Conservation (phyloP, 2,888 invertebrate species). For the Lasiommata megera region DNA sequence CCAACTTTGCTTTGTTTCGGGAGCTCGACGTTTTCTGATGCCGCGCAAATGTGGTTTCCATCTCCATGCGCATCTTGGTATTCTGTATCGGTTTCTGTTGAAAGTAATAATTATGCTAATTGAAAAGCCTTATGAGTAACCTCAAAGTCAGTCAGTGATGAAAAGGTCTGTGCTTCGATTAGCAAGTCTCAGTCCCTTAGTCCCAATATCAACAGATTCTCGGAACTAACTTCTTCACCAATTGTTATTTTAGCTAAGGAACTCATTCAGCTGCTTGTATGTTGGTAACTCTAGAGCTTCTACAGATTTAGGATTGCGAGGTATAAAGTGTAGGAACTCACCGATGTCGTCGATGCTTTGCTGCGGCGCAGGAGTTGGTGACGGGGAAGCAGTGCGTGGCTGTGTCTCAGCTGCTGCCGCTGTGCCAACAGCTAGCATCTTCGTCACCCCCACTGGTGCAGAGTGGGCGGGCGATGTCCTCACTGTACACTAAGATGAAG, state of each 20-base stretch:
- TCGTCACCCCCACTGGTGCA: conserved; percentile 52
- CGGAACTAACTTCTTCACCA: no score
- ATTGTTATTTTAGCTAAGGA: no score
- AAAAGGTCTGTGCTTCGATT: no score
- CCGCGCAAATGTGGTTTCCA: conserved; percentile 47
- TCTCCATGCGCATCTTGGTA: conserved; percentile 63
- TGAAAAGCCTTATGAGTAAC: no score
- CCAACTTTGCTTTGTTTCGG: conserved; percentile 65
- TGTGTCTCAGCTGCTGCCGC: conserved; percentile 16
- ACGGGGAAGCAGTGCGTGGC: conserved; percentile 36
- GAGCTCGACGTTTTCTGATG: conserved; percentile 47
- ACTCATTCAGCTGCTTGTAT: no score
- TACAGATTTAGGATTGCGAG: no score
- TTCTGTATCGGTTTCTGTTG: conserved; percentile 66
- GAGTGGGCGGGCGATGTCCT: conserved; percentile 66
- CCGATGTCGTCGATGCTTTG: conserved; percentile 56
- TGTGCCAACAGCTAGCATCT: background rate
- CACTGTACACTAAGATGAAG: conserved; percentile 49
- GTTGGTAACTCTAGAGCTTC: no score
- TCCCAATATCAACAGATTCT: no score
- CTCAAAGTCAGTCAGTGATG: no score
- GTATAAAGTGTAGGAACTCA: conserved; percentile 24
- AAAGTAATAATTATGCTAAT: no score
- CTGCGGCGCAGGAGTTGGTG: conserved; percentile 36
- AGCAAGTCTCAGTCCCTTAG: no score